Evolutionary conservation across 2,888 invertebrate genomes (phyloP).

Genomic region (Tenthredo scrophulariae): DNA sequence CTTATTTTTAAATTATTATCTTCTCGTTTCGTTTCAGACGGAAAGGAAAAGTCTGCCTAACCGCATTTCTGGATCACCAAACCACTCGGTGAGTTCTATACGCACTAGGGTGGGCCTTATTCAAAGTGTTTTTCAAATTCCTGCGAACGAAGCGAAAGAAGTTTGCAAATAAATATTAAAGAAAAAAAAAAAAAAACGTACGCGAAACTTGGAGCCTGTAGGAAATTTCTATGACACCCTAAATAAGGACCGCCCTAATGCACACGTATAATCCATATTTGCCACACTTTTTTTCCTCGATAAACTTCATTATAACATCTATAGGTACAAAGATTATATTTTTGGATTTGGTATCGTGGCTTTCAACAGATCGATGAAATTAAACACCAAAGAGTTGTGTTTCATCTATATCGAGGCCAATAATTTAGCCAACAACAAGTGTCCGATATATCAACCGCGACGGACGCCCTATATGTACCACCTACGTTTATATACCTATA

Average conservation of each 20-base stretch:
- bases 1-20: not conserved
- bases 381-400: conserved; percentile 13
- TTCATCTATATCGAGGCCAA: not conserved
- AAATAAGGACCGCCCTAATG: not conserved
- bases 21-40: not conserved
- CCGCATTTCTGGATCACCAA: conserved; percentile 7
- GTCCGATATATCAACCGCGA: conserved; percentile 40
- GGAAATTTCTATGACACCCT: too few species aligned
- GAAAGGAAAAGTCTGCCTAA: conserved; percentile 8
- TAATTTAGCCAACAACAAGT: conserved; percentile 45
- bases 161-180: too few species aligned
- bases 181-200: too few species aligned
- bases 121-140: too few species aligned
- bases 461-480: not conserved
- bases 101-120: not conserved
- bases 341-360: not conserved
- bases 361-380: conserved; percentile 15
- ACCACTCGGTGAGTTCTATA: conserved; percentile 18
- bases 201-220: too few species aligned
- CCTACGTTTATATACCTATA: not conserved
- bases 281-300: too few species aligned
- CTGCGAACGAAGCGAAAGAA: too few species aligned
- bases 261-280: not conserved
- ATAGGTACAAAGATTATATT: not conserved
- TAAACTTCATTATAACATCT: too few species aligned